Base-by-base conservation (phyloP, 1,140 invertebrate genomes). In the Tenebrio molitor region DNA sequence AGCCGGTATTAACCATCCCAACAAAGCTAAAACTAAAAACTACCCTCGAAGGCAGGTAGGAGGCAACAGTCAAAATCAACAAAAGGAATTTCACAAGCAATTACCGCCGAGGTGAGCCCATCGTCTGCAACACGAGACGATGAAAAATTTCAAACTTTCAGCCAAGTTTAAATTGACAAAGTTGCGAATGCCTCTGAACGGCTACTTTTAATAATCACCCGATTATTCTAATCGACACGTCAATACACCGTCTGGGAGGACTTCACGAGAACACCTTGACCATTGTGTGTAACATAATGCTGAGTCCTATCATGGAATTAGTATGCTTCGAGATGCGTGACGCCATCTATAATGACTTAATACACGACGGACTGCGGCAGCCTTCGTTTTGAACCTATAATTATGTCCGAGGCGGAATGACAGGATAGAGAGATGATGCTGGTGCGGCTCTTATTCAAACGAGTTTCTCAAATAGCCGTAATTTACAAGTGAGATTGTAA, bases 331-430 rank as follows among this genome's bases (percentile, higher is more conserved):
- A 58, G 50, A 58, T 58, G 50, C 50, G 50, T 58, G 50, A 62
- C 33, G 68, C 33, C 46, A 36, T 41, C 19, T 70, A 62, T 70
- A 70, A 62, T 69, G 66, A 69, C 66, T 69, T 69, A 69, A 69
- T 69, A 69, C 16, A 69, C 33, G 44, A 19, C 10, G 16, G 39
- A 44, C 66, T 46, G 44, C 14, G 41, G 44, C 15, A 46, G 25
- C 66, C 66, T 69, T 53, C 36, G 6, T 5, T 29, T 69, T 46
- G 23, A 69, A 69, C 66, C 44, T 34, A 33, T 69, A 69, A 69
- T 69, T 69, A 69, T 34, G 66, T 69, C 66, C 33, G 29, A 46
- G 44, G 12, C 19, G 44, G 66, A 69, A 53, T 69, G 66, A 69
- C 66, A 69, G 41, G 66, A 39, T 29, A 65, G 25, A 65, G 15